A percentile compares a stretch with the other conserved stretches of the same genome.
These are phyloP conservation scores for Lycocorax pyrrhopterus DNA, from an alignment of 2,113 vertebrate genomes.

Conservation along the genomic window DNA sequence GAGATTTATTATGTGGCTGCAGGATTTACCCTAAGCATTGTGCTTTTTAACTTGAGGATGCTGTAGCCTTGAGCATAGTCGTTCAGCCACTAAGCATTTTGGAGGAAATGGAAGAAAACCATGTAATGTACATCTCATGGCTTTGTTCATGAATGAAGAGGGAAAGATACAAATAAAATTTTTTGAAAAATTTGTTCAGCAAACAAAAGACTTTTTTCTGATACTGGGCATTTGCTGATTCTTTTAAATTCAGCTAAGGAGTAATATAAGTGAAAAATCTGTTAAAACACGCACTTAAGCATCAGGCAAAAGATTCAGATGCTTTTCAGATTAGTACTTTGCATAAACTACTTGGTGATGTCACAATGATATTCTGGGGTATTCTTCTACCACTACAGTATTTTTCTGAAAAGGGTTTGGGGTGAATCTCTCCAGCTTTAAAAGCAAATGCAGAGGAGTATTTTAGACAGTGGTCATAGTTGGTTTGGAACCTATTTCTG, in stretches of 20 bases:
- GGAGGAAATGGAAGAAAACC: neutral
- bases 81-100: neutral
- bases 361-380: neutral
- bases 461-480: neutral
- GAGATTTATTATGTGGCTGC: neutral
- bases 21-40: neutral
- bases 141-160: neutral
- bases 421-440: neutral
- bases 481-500: neutral
- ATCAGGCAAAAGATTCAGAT: neutral
- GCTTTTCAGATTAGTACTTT: neutral
- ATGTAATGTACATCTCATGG: accelerated
- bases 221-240: neutral
- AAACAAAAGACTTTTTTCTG: neutral
- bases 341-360: neutral
- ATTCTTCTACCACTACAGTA: neutral
- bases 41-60: neutral
- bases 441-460: neutral
- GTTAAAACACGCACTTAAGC: neutral
- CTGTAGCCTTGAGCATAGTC: neutral
- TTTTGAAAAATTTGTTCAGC: neutral
- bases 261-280: neutral
- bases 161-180: neutral
- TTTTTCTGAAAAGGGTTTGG: neutral
- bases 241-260: neutral